Conservation (phyloP, 1,140 invertebrate species). For the Eriocheir sinensis region DNA sequence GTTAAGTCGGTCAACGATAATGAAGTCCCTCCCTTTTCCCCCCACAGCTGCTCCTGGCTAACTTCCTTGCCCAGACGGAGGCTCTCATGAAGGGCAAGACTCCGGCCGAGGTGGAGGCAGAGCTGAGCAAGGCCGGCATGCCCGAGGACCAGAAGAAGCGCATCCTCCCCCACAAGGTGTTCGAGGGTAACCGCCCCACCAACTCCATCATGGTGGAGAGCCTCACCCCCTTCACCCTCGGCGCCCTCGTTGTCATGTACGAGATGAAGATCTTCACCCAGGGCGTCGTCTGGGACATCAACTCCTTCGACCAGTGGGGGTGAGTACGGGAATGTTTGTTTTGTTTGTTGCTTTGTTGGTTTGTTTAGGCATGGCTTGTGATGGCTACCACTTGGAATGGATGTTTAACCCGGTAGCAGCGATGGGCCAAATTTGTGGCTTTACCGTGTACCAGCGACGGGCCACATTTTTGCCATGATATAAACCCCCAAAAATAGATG, state of each 20-base stretch:
- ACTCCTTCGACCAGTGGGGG: slow-evolving; percentile 99
- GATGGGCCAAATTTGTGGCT: too few species aligned
- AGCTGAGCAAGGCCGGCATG: slow-evolving; percentile 81
- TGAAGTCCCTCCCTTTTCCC: slow-evolving; percentile 70
- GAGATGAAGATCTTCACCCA: slow-evolving; percentile 99
- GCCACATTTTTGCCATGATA: too few species aligned
- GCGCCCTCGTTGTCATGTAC: slow-evolving; percentile 97
- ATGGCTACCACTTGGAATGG: too few species aligned
- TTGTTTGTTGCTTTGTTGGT: neutral
- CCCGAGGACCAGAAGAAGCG: slow-evolving; percentile 85
- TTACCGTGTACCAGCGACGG: too few species aligned
- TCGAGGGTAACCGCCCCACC: slow-evolving; percentile 97
- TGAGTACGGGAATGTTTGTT: slow-evolving; percentile 82
- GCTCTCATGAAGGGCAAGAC: slow-evolving; percentile 96
- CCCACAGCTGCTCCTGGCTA: slow-evolving; percentile 95
- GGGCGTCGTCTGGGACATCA: slow-evolving; percentile 99
- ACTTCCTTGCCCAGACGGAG: slow-evolving; percentile 99
- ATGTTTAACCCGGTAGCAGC: too few species aligned
- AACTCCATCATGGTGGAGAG: slow-evolving; percentile 98
- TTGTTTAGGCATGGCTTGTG: neutral
- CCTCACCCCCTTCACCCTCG: slow-evolving; percentile 96
- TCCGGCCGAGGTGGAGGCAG: slow-evolving; percentile 84
- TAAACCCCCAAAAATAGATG: too few species aligned
- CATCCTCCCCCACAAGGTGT: slow-evolving; percentile 97
- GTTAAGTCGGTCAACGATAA: too few species aligned